A percentile compares a stretch with the other conserved stretches of the same genome.
These are phyloP conservation scores for Leucoraja erinaceus DNA, from an alignment of 2,113 vertebrate genomes.

Conservation along the genomic window DNA sequence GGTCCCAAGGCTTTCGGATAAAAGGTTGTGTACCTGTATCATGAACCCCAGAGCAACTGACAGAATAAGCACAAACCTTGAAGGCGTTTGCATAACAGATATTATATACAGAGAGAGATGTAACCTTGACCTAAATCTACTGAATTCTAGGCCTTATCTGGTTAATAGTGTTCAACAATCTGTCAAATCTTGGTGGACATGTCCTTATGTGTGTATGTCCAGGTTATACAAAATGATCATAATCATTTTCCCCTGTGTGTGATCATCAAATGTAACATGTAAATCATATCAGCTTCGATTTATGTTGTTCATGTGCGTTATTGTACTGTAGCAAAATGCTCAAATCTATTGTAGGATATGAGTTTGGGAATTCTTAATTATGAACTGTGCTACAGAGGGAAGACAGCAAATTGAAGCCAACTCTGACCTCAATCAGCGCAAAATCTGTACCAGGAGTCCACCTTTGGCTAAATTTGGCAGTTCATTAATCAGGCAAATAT, in stretches of 20 bases:
- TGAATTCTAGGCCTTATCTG: constrained; percentile 23
- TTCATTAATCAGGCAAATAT: background rate
- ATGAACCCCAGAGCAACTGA: background rate
- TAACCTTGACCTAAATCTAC: constrained; percentile 24
- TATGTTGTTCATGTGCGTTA: background rate
- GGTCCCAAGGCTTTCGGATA: no score
- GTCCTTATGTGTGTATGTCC: background rate
- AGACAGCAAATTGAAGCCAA: background rate
- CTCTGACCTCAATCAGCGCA: background rate
- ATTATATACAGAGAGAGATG: background rate
- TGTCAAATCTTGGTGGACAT: background rate
- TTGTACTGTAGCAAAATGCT: background rate
- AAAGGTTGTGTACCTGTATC: no score
- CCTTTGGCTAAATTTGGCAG: background rate
- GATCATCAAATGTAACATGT: background rate
- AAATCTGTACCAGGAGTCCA: background rate
- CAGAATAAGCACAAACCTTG: background rate
- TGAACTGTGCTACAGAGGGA: background rate
- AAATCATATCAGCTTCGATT: background rate
- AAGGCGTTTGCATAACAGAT: background rate
- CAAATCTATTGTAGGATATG: background rate
- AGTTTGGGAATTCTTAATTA: background rate
- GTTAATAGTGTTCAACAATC: constrained; percentile 7
- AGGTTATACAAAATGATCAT: background rate
- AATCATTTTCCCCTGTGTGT: background rate